Base-by-base conservation (phyloP, 1,140 invertebrate species). In the Pollicipes pollicipes region DNA sequence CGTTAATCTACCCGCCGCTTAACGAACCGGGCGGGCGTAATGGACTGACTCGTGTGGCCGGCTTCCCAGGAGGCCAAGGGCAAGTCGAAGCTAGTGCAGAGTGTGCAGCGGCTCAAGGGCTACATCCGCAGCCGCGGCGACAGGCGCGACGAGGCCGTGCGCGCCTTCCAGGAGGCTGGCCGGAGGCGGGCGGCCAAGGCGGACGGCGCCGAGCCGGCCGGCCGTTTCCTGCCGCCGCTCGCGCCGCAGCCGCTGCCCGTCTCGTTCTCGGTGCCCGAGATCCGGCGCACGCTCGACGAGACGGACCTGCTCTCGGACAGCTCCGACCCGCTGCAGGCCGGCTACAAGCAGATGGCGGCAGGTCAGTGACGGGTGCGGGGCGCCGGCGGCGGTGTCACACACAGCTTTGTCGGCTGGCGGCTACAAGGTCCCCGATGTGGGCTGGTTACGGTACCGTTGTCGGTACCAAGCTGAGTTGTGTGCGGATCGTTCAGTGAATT, bases 51-150 rank as follows among this genome's bases (percentile, higher is more conserved):
- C n/a, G n/a, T n/a, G n/a, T n/a, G n/a, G n/a, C n/a, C n/a, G n/a
- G n/a, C n/a, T n/a, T n/a, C n/a, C n/a, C 64, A 66, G 64, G 64
- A 66, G 27, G 64, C 64, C 27, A 27, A 29, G 27, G 64, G 64
- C 28, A 66, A 66, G 64, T 66, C 64, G 64, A 66, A 66, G 64
- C 64, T 66, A 10, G 64, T 66, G 17, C 64, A 66, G 64, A 66
- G 64, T n/a, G 28, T 66, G 64, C 64, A 66, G 64, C 64, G 64
- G 1, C 64, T 66, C 3, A 27, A 29, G 17, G 64, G 64, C 64
- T 66, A 66, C 64, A 66, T 66, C 17, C 64, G 28, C 64, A 27
- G 28, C 28, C 64, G 28, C 64, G 24, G 28, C 3, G 28, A 28
- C 27, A 66, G 64, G n/a, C n/a, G 8, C 64, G 64, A 3, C 64